Conservation (phyloP, 2,113 vertebrate species). For the Anseranas semipalmata region DNA sequence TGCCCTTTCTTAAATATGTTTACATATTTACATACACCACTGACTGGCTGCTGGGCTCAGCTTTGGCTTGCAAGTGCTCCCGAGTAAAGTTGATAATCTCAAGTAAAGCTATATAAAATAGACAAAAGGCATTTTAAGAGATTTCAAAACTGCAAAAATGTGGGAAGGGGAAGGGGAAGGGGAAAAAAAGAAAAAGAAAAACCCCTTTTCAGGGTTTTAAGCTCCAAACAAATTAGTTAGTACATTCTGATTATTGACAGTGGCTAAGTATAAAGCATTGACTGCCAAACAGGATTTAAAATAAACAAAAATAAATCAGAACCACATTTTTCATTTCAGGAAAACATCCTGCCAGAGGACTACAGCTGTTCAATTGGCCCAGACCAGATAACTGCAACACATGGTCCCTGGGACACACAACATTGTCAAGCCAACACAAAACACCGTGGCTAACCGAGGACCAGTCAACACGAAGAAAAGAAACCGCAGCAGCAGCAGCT, state of each 20-base stretch:
- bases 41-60: neutral
- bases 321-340: constrained; percentile 11
- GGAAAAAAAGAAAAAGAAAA: neutral
- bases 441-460: neutral
- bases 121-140: neutral
- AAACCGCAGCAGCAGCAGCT: neutral
- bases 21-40: neutral
- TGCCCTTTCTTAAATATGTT: neutral
- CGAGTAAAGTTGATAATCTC: neutral
- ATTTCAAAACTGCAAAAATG: neutral
- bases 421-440: constrained; percentile 6
- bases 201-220: neutral
- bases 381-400: constrained; percentile 11
- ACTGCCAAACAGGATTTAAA: neutral
- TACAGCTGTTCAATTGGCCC: constrained; percentile 42
- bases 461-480: neutral
- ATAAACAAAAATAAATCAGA: constrained; percentile 5
- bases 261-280: neutral
- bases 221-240: neutral
- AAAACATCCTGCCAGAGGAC: constrained; percentile 13
- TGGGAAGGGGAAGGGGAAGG: too few relatives aligned
- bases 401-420: neutral
- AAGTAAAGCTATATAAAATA: neutral
- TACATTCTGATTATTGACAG: too few relatives aligned
- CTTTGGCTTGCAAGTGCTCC: neutral